Percentiles rank a stretch among this genome's conserved stretches.
phyloP scores from a whole-genome alignment of 1,140 invertebrate species.

The Whitmania pigra region DNA sequence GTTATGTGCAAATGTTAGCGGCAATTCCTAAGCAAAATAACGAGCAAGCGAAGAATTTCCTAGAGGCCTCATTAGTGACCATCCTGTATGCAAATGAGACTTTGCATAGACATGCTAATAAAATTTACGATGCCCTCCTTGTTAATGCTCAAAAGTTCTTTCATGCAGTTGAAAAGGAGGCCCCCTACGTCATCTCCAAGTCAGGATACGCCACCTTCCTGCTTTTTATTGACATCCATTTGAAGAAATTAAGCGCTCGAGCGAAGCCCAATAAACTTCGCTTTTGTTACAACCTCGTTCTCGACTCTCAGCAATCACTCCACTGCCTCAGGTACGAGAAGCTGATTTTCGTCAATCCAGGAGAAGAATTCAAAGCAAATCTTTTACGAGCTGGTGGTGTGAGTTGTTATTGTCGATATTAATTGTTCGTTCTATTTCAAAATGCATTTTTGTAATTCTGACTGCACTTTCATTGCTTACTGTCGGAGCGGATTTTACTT shows the following conservation, averaged over 20 bases:
- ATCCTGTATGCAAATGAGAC: not conserved
- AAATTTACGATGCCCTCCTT: not conserved
- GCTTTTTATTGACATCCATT: not conserved
- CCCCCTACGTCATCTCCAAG: not conserved
- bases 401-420: not conserved
- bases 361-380: not conserved
- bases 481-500: too few species aligned
- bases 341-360: not conserved
- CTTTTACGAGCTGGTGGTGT: not conserved
- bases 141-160: not conserved
- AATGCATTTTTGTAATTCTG: not conserved
- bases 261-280: not conserved
- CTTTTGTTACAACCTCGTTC: not conserved
- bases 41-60: not conserved
- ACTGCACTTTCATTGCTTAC: not conserved
- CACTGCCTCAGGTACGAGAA: not conserved
- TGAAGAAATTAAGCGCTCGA: not conserved
- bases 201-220: not conserved
- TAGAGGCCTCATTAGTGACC: too few species aligned
- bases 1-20: not conserved
- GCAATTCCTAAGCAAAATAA: not conserved
- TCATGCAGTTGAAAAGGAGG: not conserved
- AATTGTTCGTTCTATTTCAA: not conserved
- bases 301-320: not conserved
- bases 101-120: not conserved